Conservation (phyloP, 2,888 invertebrate genomes). For the Rhopalosiphum nymphaeae region DNA sequence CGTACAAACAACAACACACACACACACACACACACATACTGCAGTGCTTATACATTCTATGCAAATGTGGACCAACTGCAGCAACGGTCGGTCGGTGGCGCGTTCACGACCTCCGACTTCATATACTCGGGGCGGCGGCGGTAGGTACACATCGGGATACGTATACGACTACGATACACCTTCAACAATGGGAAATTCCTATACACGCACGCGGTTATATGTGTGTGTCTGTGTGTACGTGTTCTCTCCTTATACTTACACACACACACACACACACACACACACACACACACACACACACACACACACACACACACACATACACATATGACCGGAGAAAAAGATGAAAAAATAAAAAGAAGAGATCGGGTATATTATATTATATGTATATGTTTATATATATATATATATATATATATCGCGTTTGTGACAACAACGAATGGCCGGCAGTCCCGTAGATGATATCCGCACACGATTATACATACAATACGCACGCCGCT, state of each 20-base stretch:
- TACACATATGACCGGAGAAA: not conserved
- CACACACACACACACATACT: not conserved
- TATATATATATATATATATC: not conserved
- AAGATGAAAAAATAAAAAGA: slow-evolving; percentile 22
- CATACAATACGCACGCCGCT: not conserved
- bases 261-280: not conserved
- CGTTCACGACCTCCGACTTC: slow-evolving; percentile 15
- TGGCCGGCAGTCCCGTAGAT: slow-evolving; percentile 38
- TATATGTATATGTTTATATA: not conserved
- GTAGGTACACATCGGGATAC: not conserved
- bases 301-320: not conserved
- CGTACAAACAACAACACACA: not conserved
- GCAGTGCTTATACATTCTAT: slow-evolving; percentile 28
- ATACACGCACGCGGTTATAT: not conserved
- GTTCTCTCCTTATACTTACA: too few relatives aligned
- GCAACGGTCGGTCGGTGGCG: not conserved
- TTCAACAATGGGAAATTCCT: slow-evolving; percentile 54
- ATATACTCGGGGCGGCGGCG: slow-evolving; percentile 13
- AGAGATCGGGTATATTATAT: not conserved
- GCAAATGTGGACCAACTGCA: slow-evolving; percentile 50
- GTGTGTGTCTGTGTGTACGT: not conserved
- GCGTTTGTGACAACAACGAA: slow-evolving; percentile 32
- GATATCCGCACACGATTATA: slow-evolving; percentile 55
- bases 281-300: not conserved
- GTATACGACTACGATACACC: not conserved